Evolutionary conservation across 2,113 vertebrate genomes (phyloP), one percentile per base, ranked within the genome.

Genomic region (Pangasianodon gigas): DNA sequence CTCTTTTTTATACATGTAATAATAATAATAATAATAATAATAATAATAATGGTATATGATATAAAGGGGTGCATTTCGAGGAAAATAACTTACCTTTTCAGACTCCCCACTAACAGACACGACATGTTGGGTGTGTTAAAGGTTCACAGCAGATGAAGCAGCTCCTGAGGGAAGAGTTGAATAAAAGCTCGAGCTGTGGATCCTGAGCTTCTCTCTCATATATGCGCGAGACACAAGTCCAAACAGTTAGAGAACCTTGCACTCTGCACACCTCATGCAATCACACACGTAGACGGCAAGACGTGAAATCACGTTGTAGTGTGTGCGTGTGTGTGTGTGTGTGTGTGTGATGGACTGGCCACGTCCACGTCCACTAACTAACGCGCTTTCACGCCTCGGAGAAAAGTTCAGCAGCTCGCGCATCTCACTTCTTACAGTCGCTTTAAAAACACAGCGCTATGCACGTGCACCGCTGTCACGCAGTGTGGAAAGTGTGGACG

Each of bases 41-140:
- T 37, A 16, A 37, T 41, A 74, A 41, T 74, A 41, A 19, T 18
- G 26, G 26, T 29, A 32, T 13, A 14, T 69, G 10, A 32, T 1
- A 14, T n/a, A 11, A 41, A 24, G 3, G 9, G 0, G 37, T 48
- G 75, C 29, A 37, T 19, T 58, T 69, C 5, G 29, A 37, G 37
- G 13, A 32, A 44, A 56, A 75, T 2, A 74, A 92, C 96, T 93
- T 84, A 95, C 96, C 95, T 95, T 88, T 94, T 89, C 51, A 96
- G 85, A 48, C 93, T 93, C 94, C 94, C 93, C n/a, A 96, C 82
- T 75, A 96, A 89, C 84, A 94, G 90, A 80, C 93, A 93, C 79
- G 96, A 96, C 96, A 96, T 96, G 29, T 93, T 94, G 8, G 77
- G 60, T 18, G 84, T 84, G 65, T 32, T 26, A 13, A 16, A 62